A percentile compares a stretch with the other conserved stretches of the same genome.
Evolutionary conservation across 2,888 invertebrate species (phyloP).

Genomic region (Malthinus seriepunctatus): DNA sequence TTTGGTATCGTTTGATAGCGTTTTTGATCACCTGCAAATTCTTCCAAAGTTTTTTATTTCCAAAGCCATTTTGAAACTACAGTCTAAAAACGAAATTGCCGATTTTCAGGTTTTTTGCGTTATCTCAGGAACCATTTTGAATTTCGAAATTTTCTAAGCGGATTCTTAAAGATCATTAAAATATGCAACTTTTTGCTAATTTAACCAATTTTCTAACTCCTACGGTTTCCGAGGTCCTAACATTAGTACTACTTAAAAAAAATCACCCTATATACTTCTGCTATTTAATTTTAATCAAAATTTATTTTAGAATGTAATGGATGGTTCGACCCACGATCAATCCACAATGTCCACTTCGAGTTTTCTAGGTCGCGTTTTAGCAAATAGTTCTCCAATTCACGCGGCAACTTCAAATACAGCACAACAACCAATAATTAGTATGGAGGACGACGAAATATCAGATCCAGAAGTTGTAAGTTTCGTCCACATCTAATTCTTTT

Average conservation of each 20-base stretch:
- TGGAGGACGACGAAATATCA: constrained; percentile 94
- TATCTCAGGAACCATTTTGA: no score
- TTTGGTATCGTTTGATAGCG: no score
- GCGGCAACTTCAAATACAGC: constrained; percentile 54
- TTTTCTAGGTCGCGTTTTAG: constrained; percentile 33
- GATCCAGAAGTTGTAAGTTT: constrained; percentile 76
- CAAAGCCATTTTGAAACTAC: no score
- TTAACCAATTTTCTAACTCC: neutral
- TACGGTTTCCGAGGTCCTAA: no score
- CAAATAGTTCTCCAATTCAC: constrained; percentile 51
- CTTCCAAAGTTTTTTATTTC: no score
- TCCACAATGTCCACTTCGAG: constrained; percentile 29
- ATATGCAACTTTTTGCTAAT: neutral
- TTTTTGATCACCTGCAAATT: no score
- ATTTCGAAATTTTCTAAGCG: no score
- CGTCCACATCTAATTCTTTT: neutral
- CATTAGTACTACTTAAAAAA: no score
- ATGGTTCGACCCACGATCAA: constrained; percentile 52
- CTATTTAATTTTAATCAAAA: neutral
- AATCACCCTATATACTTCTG: neutral
- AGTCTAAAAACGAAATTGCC: no score
- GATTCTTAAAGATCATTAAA: no score
- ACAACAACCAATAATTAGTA: constrained; percentile 86
- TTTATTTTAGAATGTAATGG: constrained; percentile 39
- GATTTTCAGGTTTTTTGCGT: no score